Base-by-base conservation (phyloP, 1,140 invertebrate genomes). In the Trichomalopsis sarcophagae region DNA sequence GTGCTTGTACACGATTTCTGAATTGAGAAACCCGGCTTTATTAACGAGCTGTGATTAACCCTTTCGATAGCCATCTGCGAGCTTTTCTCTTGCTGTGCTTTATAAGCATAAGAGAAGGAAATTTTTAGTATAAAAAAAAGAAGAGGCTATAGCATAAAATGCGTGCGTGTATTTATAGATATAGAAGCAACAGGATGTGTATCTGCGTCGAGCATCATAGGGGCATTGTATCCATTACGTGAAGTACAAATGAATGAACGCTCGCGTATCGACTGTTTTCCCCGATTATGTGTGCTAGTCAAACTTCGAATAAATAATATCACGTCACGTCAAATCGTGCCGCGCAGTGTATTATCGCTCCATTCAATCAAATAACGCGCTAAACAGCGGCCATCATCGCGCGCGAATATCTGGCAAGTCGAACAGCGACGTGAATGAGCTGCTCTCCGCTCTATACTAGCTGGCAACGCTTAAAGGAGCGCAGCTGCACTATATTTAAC, bases 401-500 rank as follows among this genome's bases (percentile, higher is more conserved):
- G 40, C 66, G 66, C 66, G 10, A n/a, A 17, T 21, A 62, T 17
- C 55, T 62, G 21, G 55, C 55, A n/a, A 62, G 21, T n/a, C 17
- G 5, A 62, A 75, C 3, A 5, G 76, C 44, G 21, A 23, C n/a
- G 40, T 78, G 76, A 78, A 78, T 55, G 47, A 55, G 76, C 76
- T 5, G 76, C 76, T 5, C 33, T 44, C 17, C 3, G 13, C 73
- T 40, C 73, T n/a, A 13, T 75, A 17, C 47, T 50, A 44, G 0
- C 5, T 68, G 44, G 11, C 30, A 21, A 33, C 6, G 36, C 36
- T 44, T 13, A 14, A 36, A 62, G 40, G 68, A 36, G 14, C 69
- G 71, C n/a, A 40, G 40, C 27, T n/a, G 82, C 74, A 84, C 82
- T 84, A 84, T 84, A 84, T 84, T 84, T 84, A 84, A 84, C 82